Evolutionary conservation across 2,888 invertebrate species (phyloP), one percentile per base, ranked within the genome.

Genomic region (Hetaerina titia): DNA sequence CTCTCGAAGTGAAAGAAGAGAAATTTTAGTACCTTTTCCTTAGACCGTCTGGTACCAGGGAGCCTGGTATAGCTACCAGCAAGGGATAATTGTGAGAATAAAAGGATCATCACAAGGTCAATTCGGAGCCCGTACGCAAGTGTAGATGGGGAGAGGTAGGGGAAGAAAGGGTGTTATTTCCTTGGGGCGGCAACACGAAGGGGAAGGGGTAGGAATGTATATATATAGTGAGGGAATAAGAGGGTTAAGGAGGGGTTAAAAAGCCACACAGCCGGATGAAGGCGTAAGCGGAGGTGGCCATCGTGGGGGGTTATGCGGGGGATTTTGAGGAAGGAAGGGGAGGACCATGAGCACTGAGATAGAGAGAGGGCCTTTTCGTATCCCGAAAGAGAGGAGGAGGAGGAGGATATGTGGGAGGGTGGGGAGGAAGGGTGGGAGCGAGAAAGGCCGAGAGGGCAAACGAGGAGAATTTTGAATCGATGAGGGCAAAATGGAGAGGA

Each of bases 401-500:
- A 31, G 81, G 81, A 81, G 81, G 31, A 11, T 81, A 25, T 69
- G 69, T 22, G 69, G 7, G 81, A 81, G 2, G 1, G 88, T 56
- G 57, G 56, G 89, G 57, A 57, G 57, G 19, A 56, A 6, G 89
- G 1, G 19, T 5, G 89, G 89, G 58, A n/a, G 89, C 89, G 19
- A n/a, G 89, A 81, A 31, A 22, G 89, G 89, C 22, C 57, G 89
- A 81, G n/a, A 22, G 89, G 89, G 57, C 57, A 58, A 58, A 58
- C 89, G 64, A 90, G 90, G 90, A 64, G 90, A 90, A 90, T 90
- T 90, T 45, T 25, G 90, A 90, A 90, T 90, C 90, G 90, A 90
- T 90, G 89, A n/a, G 89, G 56, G 89, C 57, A 31, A 13, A 31
- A 57, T 19, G 58, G 22, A 57, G 89, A 57, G 57, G 7, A 11